Percentiles rank a stretch among this genome's conserved stretches.
phyloP scores from a whole-genome alignment of 2,797 vertebrate genomes.

The Heterohyrax brucei region DNA sequence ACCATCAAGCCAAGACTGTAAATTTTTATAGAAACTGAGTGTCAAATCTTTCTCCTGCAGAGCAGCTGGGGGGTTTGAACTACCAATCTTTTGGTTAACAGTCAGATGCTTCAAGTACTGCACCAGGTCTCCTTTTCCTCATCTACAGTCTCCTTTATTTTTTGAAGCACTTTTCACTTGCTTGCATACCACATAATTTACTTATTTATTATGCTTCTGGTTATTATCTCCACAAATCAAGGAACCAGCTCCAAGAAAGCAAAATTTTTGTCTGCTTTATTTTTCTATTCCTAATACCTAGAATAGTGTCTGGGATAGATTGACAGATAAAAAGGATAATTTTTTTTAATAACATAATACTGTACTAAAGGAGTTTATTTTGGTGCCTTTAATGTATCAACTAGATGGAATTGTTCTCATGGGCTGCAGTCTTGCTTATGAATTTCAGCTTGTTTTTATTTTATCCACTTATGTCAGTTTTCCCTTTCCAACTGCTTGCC shows the following conservation, averaged over 20 bases:
- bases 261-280: background rate
- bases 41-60: too few relatives aligned
- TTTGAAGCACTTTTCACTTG: background rate
- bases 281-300: background rate
- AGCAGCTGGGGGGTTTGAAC: too few relatives aligned
- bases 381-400: background rate
- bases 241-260: background rate
- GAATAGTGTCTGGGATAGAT: background rate
- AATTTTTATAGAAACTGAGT: too few relatives aligned
- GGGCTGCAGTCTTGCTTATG: background rate
- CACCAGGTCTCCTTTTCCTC: too few relatives aligned
- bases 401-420: background rate
- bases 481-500: background rate
- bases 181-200: background rate
- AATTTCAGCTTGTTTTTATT: slow-evolving; percentile 20
- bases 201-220: background rate
- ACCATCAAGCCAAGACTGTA: too few relatives aligned
- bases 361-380: background rate
- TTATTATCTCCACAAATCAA: background rate
- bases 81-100: too few relatives aligned
- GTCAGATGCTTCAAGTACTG: too few relatives aligned
- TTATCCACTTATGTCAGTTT: background rate
- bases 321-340: background rate
- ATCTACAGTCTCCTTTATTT: background rate
- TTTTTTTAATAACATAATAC: background rate